Percentiles rank a stretch among this genome's conserved stretches.
These are phyloP conservation scores for Polyploca ridens DNA, from an alignment of 2,888 invertebrate species.

Conservation along the genomic window DNA sequence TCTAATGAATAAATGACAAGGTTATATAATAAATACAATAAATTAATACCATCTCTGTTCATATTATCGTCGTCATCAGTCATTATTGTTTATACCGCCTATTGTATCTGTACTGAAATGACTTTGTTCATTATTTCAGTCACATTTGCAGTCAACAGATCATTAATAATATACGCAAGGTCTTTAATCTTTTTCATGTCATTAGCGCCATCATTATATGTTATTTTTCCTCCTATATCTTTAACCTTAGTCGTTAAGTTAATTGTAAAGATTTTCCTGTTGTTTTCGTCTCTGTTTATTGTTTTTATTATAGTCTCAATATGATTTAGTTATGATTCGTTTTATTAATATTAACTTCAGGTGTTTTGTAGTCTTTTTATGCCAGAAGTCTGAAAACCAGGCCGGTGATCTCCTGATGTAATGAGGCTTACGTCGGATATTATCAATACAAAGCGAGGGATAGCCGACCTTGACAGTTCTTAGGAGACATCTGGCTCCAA, in stretches of 20 bases:
- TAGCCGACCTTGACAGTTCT: too few relatives aligned
- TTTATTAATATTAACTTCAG: too few relatives aligned
- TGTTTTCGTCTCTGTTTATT: not conserved
- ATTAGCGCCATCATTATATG: not conserved
- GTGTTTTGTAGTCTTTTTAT: too few relatives aligned
- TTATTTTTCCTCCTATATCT: not conserved
- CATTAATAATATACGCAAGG: constrained; percentile 5
- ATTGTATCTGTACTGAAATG: not conserved
- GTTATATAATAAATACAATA: not conserved
- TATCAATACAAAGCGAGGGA: too few relatives aligned
- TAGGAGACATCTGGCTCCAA: too few relatives aligned
- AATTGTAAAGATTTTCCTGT: constrained; percentile 7
- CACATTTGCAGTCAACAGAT: not conserved
- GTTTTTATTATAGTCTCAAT: too few relatives aligned
- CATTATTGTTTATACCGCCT: not conserved
- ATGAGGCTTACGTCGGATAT: too few relatives aligned
- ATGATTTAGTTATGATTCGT: too few relatives aligned
- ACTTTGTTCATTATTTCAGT: not conserved
- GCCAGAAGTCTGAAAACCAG: too few relatives aligned
- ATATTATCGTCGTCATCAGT: not conserved
- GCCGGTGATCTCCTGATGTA: too few relatives aligned
- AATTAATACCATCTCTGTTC: not conserved
- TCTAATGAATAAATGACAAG: not conserved
- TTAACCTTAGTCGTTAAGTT: not conserved
- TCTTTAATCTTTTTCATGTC: not conserved